These are phyloP conservation scores for Cynaeus angustus DNA, from an alignment of 2,888 invertebrate genomes.

Conservation along the genomic window DNA sequence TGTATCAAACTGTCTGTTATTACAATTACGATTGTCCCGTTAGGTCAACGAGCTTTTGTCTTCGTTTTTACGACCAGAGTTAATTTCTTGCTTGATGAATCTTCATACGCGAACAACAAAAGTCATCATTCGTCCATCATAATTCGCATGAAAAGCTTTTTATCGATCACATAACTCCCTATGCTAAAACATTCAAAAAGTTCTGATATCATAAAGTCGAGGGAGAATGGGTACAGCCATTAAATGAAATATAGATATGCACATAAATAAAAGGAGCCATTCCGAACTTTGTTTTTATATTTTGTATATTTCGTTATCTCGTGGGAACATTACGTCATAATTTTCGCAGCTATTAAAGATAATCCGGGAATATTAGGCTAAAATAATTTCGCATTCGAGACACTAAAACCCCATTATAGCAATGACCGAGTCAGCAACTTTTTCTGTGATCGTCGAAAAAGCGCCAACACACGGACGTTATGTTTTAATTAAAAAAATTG, in stretches of 20 bases:
- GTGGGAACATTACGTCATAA: conserved; percentile 41
- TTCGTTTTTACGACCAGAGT: conserved; percentile 6
- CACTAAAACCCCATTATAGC: conserved; percentile 31
- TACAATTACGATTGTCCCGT: conserved; percentile 16
- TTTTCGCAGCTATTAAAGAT: conserved; percentile 47
- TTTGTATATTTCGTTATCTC: conserved; percentile 37
- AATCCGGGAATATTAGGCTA: conserved; percentile 40
- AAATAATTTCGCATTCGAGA: conserved; percentile 32
- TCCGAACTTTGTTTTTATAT: conserved; percentile 39
- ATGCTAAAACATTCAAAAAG: conserved; percentile 51
- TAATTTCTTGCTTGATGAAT: conserved; percentile 14
- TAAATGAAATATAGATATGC: conserved; percentile 49
- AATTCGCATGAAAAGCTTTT: conserved; percentile 49
- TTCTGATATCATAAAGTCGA: conserved; percentile 50
- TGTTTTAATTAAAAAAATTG: conserved; percentile 27
- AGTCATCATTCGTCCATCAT: conserved; percentile 31
- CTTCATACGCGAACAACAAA: conserved; percentile 26
- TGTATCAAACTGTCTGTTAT: conserved; percentile 31
- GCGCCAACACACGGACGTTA: conserved; percentile 19
- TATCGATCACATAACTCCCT: conserved; percentile 49
- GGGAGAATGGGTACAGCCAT: conserved; percentile 48
- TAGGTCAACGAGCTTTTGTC: conserved; percentile 36
- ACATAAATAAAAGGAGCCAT: conserved; percentile 48
- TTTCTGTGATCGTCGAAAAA: conserved; percentile 1
- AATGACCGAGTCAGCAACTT: conserved; percentile 16